Conservation (phyloP, 2,113 vertebrate species). For the Microcebus jonahi region DNA sequence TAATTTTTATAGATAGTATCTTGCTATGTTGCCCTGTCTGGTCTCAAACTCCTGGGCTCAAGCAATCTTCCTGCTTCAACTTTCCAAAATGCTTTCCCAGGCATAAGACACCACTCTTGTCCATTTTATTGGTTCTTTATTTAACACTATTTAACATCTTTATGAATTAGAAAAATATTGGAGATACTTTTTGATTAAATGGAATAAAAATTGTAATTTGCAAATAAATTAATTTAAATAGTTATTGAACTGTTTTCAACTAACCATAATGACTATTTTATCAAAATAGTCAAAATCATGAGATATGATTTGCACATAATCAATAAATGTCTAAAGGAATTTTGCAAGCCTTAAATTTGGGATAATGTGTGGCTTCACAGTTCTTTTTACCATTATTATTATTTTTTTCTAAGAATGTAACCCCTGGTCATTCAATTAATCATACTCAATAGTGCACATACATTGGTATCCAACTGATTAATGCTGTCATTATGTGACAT, state of each 20-base stretch:
- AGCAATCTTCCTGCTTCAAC: too few relatives aligned
- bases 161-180: background rate
- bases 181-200: background rate
- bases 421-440: constrained; percentile 80
- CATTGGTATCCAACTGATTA: constrained; percentile 80
- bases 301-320: constrained; percentile 11
- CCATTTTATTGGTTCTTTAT: too few relatives aligned
- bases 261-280: background rate
- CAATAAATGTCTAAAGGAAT: constrained; percentile 39
- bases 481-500: constrained; percentile 80
- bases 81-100: too few relatives aligned
- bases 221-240: constrained; percentile 2
- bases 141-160: background rate
- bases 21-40: too few relatives aligned
- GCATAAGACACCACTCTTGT: too few relatives aligned
- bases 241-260: background rate
- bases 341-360: constrained; percentile 67
- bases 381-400: constrained; percentile 50
- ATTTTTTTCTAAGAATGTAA: constrained; percentile 61
- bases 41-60: too few relatives aligned
- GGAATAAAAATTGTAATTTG: background rate
- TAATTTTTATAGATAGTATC: too few relatives aligned
- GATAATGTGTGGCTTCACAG: constrained; percentile 61
- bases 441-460: constrained; percentile 65
- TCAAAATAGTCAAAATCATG: too few relatives aligned